Base-by-base conservation (phyloP, 2,113 vertebrate species). In the Asarcornis scutulata region DNA sequence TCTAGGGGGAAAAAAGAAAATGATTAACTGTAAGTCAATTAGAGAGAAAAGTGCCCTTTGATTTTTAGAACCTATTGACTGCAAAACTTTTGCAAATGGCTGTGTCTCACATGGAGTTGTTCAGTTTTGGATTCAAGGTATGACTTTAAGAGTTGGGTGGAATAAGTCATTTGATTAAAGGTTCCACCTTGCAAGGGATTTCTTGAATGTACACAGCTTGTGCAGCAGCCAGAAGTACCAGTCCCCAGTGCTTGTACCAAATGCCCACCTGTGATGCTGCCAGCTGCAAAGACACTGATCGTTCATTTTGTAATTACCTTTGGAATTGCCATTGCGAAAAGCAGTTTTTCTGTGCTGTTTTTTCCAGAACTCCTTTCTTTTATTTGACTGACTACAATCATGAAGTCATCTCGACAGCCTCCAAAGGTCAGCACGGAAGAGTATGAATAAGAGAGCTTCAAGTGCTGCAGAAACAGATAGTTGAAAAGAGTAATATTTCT, bases 371-470 rank as follows among this genome's bases (percentile, higher is more conserved):
- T 97, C 8, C 97, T 97, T 75, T 99, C 98, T 96, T 97, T 98
- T 88, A 71, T 98, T 96, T 98, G 98, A 97, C 98, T 98, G 66
- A 98, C 97, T 44, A 99, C 99, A 94, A 99, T 95, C 98, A 99
- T 98, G 96, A 99, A 99, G 86, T 99, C 98, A 20, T 99, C 98
- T 73, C 97, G 97, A 95, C 97, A 99, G 58, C 99, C 99, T 64
- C 99, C 99, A 84, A 99, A 99, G 46, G 99, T 99, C 84, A 99
- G 97, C 91, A 99, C 98, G 34, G 98, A 98, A 86, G 98, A 98
- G 91, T 98, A 98, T n/a, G 98, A 75, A 77, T 98, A 98, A 5
- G 98, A 98, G 81, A 98, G 76, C 94, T 98, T 97, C 77, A 98
- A 97, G 96, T 98, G 98, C 99, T 99, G 96, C 60, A 95, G 80